These are phyloP conservation scores for Didymodactylos carnosus DNA, from an alignment of 2,888 invertebrate species.

Conservation along the genomic window DNA sequence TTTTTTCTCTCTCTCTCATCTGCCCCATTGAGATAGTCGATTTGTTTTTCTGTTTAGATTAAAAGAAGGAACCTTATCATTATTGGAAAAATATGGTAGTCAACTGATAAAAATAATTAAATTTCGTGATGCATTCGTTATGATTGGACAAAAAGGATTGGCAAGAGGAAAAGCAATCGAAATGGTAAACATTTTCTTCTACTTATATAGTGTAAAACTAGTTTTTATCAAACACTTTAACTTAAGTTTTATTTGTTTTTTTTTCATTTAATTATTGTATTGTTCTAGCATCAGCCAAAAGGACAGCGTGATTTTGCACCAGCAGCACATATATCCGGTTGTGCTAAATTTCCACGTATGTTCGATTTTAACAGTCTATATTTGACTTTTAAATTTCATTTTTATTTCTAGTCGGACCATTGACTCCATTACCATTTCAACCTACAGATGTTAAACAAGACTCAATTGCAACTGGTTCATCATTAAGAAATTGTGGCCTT, in stretches of 20 bases:
- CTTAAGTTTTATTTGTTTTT: too few relatives aligned
- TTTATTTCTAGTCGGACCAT: constrained; percentile 15
- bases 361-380: too few relatives aligned
- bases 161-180: constrained; percentile 27
- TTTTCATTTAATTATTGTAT: too few relatives aligned
- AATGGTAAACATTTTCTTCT: constrained; percentile 18
- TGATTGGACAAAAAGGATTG: constrained; percentile 32
- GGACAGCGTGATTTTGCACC: constrained; percentile 21
- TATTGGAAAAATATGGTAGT: constrained; percentile 27
- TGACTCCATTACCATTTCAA: constrained; percentile 17
- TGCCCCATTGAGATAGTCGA: too few relatives aligned
- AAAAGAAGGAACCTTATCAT: constrained; percentile 22
- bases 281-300: constrained; percentile 15
- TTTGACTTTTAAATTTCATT: too few relatives aligned
- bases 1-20: too few relatives aligned
- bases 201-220: neutral
- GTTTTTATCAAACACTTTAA: too few relatives aligned
- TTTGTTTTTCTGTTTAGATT: constrained; percentile 19
- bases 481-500: constrained; percentile 36
- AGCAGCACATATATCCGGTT: constrained; percentile 27
- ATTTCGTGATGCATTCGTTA: constrained; percentile 27
- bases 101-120: constrained; percentile 21
- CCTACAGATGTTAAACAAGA: constrained; percentile 17
- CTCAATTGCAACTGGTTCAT: constrained; percentile 21
- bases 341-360: constrained; percentile 21